Percentiles rank a stretch among this genome's conserved stretches.
Evolutionary conservation across 92 coral and sea anemone species (phyloP).

Genomic region (Porites rus): DNA sequence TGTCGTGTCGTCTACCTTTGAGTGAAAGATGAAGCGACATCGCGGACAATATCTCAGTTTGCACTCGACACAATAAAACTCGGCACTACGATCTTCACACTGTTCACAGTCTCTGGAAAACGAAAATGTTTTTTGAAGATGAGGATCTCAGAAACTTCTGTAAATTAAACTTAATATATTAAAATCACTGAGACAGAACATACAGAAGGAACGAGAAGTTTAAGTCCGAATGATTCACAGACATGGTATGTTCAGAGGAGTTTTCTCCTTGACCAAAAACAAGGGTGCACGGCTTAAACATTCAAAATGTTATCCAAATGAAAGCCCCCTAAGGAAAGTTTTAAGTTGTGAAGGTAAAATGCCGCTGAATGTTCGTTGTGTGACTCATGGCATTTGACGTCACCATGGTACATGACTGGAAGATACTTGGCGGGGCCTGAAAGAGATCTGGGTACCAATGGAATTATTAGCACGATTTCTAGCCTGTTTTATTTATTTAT

Average conservation of each 20-base stretch:
- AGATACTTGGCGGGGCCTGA: not conserved
- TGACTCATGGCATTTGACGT: not conserved
- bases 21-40: constrained; percentile 23
- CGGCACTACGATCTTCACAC: constrained; percentile 25
- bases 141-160: not conserved
- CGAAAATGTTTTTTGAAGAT: not conserved
- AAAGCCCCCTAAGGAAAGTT: not conserved
- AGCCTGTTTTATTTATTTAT: too few relatives aligned
- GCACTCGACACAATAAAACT: constrained; percentile 26
- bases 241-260: constrained; percentile 7
- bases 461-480: too few relatives aligned
- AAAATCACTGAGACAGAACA: not conserved
- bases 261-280: constrained; percentile 15
- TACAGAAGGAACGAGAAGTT: constrained; percentile 9
- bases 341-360: not conserved
- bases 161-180: not conserved
- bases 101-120: constrained; percentile 28
- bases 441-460: not conserved
- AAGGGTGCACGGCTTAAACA: constrained; percentile 23
- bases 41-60: constrained; percentile 31
- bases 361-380: constrained; percentile 3
- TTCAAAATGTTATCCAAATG: not conserved
- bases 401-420: not conserved
- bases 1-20: constrained; percentile 8
- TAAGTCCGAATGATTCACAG: not conserved